A percentile compares a stretch with the other conserved stretches of the same genome.
Conservation (phyloP, 2,797 vertebrate species). For the Psittacula derbiana region DNA sequence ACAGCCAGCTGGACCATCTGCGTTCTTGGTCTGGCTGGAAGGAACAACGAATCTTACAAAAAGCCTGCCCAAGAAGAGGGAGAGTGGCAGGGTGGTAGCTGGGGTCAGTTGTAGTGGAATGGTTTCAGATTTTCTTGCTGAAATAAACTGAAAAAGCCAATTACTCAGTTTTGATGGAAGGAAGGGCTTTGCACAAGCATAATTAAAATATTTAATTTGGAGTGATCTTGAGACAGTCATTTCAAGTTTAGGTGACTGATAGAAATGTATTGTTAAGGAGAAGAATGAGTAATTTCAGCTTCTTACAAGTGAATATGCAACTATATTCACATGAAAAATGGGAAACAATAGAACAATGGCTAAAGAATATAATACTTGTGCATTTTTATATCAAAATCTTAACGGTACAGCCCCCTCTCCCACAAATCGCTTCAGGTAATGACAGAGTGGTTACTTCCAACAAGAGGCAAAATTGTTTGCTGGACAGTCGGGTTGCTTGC, state of each 20-base stretch:
- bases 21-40: not conserved
- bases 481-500: rapidly evolving
- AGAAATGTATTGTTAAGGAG: not conserved
- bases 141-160: not conserved
- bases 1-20: not conserved
- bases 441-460: not conserved
- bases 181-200: not conserved
- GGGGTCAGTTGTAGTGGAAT: not conserved
- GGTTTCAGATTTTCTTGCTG: not conserved
- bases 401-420: not conserved
- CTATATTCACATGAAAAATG: not conserved
- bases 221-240: not conserved
- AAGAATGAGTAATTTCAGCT: not conserved
- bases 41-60: not conserved
- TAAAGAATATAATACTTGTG: not conserved
- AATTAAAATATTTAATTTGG: not conserved
- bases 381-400: not conserved
- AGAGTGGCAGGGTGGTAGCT: not conserved
- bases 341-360: not conserved
- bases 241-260: not conserved
- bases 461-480: not conserved
- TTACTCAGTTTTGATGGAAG: not conserved
- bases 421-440: not conserved
- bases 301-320: not conserved
- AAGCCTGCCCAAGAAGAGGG: not conserved